Percentiles rank a stretch among this genome's conserved stretches.
Evolutionary conservation across 2,797 vertebrate genomes (phyloP).

Genomic region (Sarcoramphus papa): DNA sequence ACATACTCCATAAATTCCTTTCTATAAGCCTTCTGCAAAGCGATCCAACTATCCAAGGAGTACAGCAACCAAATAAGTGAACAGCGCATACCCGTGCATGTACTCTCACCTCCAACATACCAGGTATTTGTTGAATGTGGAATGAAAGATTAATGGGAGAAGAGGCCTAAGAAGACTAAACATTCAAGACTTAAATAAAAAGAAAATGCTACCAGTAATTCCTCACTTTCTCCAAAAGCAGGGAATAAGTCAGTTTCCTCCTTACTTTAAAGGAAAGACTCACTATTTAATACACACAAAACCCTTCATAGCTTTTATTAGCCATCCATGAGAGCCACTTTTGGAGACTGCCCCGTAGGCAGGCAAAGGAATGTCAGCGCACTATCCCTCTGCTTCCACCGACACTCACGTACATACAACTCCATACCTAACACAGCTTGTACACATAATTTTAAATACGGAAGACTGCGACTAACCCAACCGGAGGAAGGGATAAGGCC

Average conservation of each 20-base stretch:
- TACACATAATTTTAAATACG: background rate
- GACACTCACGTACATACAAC: background rate
- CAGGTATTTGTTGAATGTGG: background rate
- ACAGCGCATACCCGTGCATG: background rate
- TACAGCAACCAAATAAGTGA: background rate
- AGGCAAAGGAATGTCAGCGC: background rate
- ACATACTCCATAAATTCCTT: background rate
- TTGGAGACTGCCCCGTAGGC: background rate
- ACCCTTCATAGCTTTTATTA: background rate
- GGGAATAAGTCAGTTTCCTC: background rate
- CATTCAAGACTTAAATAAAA: background rate
- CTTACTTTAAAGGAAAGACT: background rate
- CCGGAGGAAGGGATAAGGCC: background rate
- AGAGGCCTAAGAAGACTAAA: background rate
- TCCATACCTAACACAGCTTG: background rate
- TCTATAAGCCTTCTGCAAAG: background rate
- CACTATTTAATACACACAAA: background rate
- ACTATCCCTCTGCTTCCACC: background rate
- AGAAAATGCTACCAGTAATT: background rate
- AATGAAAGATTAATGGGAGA: background rate
- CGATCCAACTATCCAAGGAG: background rate
- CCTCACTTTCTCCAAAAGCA: background rate
- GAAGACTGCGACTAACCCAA: background rate
- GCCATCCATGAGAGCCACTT: background rate
- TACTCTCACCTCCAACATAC: background rate